These are phyloP conservation scores for Drosophila kurseongensis DNA, from an alignment of 1,140 invertebrate species.

Conservation along the genomic window DNA sequence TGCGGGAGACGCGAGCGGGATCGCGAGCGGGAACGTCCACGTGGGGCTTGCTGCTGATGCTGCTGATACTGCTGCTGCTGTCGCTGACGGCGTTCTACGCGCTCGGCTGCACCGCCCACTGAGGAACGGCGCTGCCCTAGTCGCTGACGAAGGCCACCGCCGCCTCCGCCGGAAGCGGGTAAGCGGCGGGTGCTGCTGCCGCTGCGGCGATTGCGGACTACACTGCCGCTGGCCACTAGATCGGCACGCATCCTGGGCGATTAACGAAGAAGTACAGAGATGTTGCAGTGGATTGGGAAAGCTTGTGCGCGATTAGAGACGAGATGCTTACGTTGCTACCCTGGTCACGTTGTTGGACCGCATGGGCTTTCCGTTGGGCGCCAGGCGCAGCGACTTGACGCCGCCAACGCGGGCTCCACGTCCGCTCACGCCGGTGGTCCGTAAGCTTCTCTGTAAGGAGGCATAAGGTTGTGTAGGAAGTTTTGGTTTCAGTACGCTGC, in stretches of 20 bases:
- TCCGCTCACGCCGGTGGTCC: constrained; percentile 49
- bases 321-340: constrained; percentile 83
- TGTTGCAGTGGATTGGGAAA: constrained; percentile 49
- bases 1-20: constrained; percentile 42
- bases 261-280: constrained; percentile 69
- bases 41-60: constrained; percentile 32
- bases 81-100: constrained; percentile 64
- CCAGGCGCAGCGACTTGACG: constrained; percentile 72
- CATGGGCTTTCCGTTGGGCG: constrained; percentile 71
- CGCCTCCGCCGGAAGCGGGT: constrained; percentile 29
- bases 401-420: constrained; percentile 55
- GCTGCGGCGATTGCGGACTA: constrained; percentile 39
- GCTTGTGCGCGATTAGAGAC: constrained; percentile 39
- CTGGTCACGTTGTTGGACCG: constrained; percentile 73
- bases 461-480: constrained; percentile 77
- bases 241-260: constrained; percentile 78
- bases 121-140: constrained; percentile 65
- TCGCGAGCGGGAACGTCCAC: constrained; percentile 56
- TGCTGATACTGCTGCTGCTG: constrained; percentile 57
- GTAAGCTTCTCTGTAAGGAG: constrained; percentile 84
- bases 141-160: constrained; percentile 54
- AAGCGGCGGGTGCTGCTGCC: constrained; percentile 49
- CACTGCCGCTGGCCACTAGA: constrained; percentile 56
- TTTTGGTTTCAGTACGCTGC: constrained; percentile 55
- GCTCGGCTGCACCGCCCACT: constrained; percentile 74